Evolutionary conservation across 2,113 vertebrate genomes (phyloP), one percentile per base, ranked within the genome.

Genomic region (Oncorhynchus tshawytscha): DNA sequence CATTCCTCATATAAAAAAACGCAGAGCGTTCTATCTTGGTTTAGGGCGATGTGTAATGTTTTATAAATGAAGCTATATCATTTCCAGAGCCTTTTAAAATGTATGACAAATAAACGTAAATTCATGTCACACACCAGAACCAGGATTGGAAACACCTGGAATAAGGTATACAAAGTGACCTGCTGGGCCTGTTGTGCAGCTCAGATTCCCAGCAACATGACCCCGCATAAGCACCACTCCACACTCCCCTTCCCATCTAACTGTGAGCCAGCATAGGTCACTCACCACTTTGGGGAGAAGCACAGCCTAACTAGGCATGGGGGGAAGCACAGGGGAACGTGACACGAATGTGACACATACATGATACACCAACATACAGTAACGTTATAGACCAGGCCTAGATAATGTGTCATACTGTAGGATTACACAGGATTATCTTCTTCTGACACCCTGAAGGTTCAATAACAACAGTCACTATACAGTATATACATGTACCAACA

Each of bases 381-480:
- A 34, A 7, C 31, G 31, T 34, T 34, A 34, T 6, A 34, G 31
- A 7, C 31, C 5, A 34, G 6, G 48, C 29, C 27, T 54, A 54
- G 6, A 34, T 34, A 34, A 34, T 34, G 31, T 1, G 15, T 2
- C 24, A 51, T 11, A 39, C 31, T 39, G 66, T 34, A 34, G 76
- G 80, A 81, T 82, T 84, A 81, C 39, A 76, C 6, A 65, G 70
- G 59, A 69, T 79, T 60, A 5, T 71, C 34, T 78, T 79, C 64
- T 71, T 74, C 69, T 69, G 64, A 77, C 78, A 73, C 64, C 69
- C 8, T 70, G 51, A 54, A 4, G 15, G 51, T 54, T 18, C 51
- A 18, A 15, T 54, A 12, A 12, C 15, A 54, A 18, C 51, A 54
- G 51, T 54, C 16, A 54, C 51, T 54, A 16, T 54, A 54, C 51